Percentiles rank a stretch among this genome's conserved stretches.
Conservation (phyloP, 2,888 invertebrate genomes). For the Ethmia dodecea region DNA sequence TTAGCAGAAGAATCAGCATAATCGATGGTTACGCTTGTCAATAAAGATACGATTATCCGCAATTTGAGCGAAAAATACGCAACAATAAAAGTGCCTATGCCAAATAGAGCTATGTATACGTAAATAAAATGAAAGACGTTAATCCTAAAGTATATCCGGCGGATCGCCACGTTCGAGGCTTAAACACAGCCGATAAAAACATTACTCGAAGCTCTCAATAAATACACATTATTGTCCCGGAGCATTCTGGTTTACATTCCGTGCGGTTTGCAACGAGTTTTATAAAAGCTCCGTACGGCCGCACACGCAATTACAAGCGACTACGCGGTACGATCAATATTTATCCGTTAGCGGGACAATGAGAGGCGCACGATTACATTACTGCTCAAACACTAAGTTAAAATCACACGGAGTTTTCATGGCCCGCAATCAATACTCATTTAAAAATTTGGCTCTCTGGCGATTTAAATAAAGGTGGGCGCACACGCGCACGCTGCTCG, state of each 20-base stretch:
- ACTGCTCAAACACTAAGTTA: constrained; percentile 31
- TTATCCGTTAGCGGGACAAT: constrained; percentile 60
- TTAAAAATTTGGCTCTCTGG: constrained; percentile 29
- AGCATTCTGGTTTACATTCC: constrained; percentile 75
- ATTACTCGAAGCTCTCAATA: constrained; percentile 73
- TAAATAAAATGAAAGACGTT: constrained; percentile 33
- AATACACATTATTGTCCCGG: constrained; percentile 75
- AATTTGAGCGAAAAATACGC: constrained; percentile 28
- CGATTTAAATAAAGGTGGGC: constrained; percentile 37
- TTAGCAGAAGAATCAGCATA: background rate
- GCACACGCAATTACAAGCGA: constrained; percentile 74
- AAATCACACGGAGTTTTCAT: constrained; percentile 24
- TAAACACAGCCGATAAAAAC: constrained; percentile 70
- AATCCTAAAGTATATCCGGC: constrained; percentile 43
- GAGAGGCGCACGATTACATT: constrained; percentile 47
- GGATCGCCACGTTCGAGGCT: constrained; percentile 48
- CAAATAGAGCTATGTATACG: constrained; percentile 26
- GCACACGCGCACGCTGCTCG: constrained; percentile 34
- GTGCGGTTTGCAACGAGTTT: constrained; percentile 74
- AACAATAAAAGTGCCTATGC: constrained; percentile 31
- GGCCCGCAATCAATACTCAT: constrained; percentile 37
- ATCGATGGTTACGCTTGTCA: background rate
- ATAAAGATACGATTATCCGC: background rate
- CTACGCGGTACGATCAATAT: constrained; percentile 68
- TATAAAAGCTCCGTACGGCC: constrained; percentile 70